Evolutionary conservation across 2,797 vertebrate genomes (phyloP).

Genomic region (Alauda arvensis): DNA sequence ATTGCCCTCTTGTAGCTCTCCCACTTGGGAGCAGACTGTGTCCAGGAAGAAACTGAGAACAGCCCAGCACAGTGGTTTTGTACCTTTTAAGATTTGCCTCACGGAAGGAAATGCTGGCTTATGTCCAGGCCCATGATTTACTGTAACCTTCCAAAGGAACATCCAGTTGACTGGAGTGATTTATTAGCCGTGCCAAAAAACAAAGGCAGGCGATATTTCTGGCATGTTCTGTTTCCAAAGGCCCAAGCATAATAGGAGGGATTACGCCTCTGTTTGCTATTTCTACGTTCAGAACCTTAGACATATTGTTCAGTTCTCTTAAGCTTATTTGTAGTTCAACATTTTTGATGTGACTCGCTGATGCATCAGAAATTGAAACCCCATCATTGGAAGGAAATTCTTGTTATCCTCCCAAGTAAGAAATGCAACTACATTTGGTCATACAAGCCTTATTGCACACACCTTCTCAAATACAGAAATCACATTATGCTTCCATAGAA

Average conservation of each 20-base stretch:
- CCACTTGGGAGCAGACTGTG: neutral
- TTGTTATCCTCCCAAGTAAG: neutral
- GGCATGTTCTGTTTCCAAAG: slow-evolving; percentile 7
- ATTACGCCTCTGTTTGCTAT: neutral
- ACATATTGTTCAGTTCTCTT: neutral
- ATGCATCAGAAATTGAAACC: neutral
- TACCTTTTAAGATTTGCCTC: slow-evolving; percentile 5
- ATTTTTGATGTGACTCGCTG: neutral
- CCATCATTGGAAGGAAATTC: neutral
- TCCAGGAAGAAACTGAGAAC: neutral
- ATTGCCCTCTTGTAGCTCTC: slow-evolving; percentile 25
- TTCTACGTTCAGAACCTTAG: neutral
- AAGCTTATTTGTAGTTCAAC: neutral
- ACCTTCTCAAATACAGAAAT: neutral
- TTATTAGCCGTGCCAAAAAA: slow-evolving; percentile 61
- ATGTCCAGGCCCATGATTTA: slow-evolving; percentile 8
- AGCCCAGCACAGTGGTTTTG: neutral
- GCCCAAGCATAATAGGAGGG: neutral
- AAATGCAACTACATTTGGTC: neutral
- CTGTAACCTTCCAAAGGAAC: slow-evolving; percentile 22
- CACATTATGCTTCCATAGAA: neutral
- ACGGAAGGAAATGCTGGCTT: neutral
- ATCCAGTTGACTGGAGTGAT: slow-evolving; percentile 14
- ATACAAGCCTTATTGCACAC: neutral
- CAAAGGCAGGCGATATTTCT: neutral